Evolutionary conservation across 2,888 invertebrate species (phyloP), one percentile per base, ranked within the genome.

Genomic region (Drosophila mayaguana): DNA sequence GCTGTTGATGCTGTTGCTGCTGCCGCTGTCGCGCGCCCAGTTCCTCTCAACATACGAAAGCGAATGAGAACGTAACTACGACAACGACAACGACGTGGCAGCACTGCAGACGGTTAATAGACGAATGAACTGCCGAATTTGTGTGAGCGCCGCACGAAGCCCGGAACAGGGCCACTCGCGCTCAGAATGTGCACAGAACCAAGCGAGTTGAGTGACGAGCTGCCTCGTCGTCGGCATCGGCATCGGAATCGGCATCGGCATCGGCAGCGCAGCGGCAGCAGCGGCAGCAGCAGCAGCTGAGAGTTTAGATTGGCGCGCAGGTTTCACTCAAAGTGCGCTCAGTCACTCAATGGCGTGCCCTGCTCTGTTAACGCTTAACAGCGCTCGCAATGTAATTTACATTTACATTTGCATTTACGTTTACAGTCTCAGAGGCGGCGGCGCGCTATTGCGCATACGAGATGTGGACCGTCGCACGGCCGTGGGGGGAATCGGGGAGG

Each of bases 51-150:
- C 63, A 79, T 71, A 64, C 77, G 77, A 79, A 59, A 71, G 62
- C 80, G 79, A 81, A 80, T 78, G 80, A 75, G 77, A 77, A 69
- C 71, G 69, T 64, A 64, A 74, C 60, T 53, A 55, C 56, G 61
- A 69, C 81, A 60, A 62, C 68, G 67, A 67, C 78, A 54, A 72
- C 78, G 68, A 67, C 84, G 80, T 82, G 81, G 69, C 86, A 86
- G 81, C 83, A 76, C 76, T 79, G 70, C 83, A 86, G 81, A 83
- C 86, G 79, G 85, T 88, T 89, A 72, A 89, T 81, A 89, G 74
- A 89, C 89, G 86, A 86, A 86, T 86, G 88, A 89, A 75, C 62
- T 81, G 79, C 85, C 86, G 86, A 86, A 86, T 73, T 88, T 88
- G 67, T 73, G 69, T 85, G 89, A 89, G 86, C 86, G 86, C 50